Conservation (phyloP, 30 jellyfish, hydroid and myxozoan genomes). For the Hydractinia echinata region DNA sequence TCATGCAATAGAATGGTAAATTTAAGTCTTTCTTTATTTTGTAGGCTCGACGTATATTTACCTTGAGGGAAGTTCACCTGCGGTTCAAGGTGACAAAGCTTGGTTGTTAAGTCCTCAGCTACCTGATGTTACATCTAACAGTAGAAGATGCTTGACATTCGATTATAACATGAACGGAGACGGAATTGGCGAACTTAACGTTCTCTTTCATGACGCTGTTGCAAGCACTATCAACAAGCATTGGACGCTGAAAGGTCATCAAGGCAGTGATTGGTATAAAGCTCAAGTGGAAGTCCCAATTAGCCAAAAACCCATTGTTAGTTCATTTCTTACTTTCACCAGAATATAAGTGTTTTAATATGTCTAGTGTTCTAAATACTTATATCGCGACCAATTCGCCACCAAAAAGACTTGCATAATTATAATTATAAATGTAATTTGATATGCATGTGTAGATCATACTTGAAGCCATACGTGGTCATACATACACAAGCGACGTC, state of each 20-base stretch:
- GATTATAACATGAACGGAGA: constrained; percentile 66
- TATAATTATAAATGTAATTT: no score
- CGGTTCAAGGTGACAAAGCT: constrained; percentile 49
- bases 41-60: constrained; percentile 9
- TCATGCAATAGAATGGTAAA: no score
- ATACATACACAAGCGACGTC: constrained; percentile 43
- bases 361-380: no score
- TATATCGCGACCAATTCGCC: no score
- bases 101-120: constrained; percentile 43
- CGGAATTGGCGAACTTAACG: constrained; percentile 47
- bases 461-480: constrained; percentile 63
- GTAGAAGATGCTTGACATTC: constrained; percentile 44
- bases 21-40: not conserved
- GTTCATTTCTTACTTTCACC: not conserved
- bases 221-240: constrained; percentile 5
- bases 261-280: constrained; percentile 58
- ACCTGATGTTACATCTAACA: constrained; percentile 7
- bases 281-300: constrained; percentile 48
- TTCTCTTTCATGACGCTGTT: constrained; percentile 13
- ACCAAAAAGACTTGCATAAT: no score
- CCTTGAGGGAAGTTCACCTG: constrained; percentile 64
- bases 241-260: constrained; percentile 73
- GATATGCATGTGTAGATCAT: constrained; percentile 25
- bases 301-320: constrained; percentile 31
- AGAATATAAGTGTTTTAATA: no score